Evolutionary conservation across 2,888 invertebrate genomes (phyloP).

Genomic region (Nephrotoma flavescens): DNA sequence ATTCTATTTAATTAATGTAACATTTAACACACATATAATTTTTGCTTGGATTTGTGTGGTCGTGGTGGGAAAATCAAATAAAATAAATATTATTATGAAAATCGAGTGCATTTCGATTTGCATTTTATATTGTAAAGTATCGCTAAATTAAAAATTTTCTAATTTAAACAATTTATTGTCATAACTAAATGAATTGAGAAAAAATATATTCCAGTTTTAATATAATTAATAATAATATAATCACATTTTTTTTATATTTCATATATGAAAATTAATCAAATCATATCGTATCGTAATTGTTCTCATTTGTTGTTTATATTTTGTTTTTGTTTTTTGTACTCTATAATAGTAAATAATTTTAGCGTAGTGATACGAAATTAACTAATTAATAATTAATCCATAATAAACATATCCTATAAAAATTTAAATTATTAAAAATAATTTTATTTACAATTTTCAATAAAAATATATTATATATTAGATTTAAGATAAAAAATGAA

Average conservation of each 20-base stretch:
- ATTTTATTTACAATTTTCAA: not conserved
- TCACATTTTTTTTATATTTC: not conserved
- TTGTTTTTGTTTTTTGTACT: not conserved
- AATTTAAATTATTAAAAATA: not conserved
- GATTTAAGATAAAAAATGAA: not conserved
- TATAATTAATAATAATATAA: not conserved
- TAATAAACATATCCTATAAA: not conserved
- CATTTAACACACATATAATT: not conserved
- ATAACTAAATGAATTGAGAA: not conserved
- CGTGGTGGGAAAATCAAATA: not conserved
- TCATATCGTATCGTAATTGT: not conserved
- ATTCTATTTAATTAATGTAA: not conserved
- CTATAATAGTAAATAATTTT: not conserved
- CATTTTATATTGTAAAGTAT: not conserved
- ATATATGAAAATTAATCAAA: not conserved
- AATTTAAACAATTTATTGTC: not conserved
- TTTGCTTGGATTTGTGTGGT: not conserved
- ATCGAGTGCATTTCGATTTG: not conserved
- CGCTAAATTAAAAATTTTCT: not conserved
- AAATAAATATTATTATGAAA: not conserved
- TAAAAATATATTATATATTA: not conserved
- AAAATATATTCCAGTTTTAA: not conserved
- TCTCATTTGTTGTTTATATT: not conserved
- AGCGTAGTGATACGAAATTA: not conserved
- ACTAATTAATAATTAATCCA: not conserved